Base-by-base conservation (phyloP, 2,888 invertebrate genomes). In the Antitype chi region DNA sequence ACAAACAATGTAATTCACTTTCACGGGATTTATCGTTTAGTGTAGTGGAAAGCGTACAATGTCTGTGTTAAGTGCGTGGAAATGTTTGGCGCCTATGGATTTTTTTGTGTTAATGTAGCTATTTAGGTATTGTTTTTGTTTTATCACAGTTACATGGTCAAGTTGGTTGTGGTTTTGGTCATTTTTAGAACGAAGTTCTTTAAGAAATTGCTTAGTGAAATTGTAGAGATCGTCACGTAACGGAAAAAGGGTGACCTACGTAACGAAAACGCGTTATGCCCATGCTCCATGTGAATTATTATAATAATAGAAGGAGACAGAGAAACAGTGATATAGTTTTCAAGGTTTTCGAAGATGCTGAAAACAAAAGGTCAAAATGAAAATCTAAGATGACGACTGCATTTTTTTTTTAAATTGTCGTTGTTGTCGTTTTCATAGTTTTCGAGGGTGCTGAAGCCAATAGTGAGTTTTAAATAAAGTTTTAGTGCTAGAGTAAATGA, bases 1-100 rank as follows among this genome's bases (percentile, higher is more conserved):
- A 82, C 87, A 89, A 90, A 88, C 90, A 89, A 88, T 87, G 85
- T 89, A 87, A 90, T 91, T 91, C 87, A 86, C 87, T 91, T 89
- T 89, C 86, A 80, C 82, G 74, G 89, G 85, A 89, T 90, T 89
- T 89, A 89, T 89, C 80, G 86, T 87, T 88, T 84, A 87, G 83
- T 81, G 85, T 80, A 66, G 83, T 81, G 77, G 76, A 87, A 80
- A 76, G 75, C 79, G 68, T 32, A 32, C 63, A 77, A 85, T 82
- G 70, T 81, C 78, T 78, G 60, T 82, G 81, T 84, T 85, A 77
- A 80, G 76, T 81, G 80, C 63, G 72, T 80, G 78, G 76, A 82
- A 81, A 74, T 85, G 25, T 78, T 73, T 38, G 38, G 57, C 25
- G 23, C 20, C 28, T 32, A 43, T 63, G 2, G 43, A 23, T 8